Evolutionary conservation across 1,140 invertebrate genomes (phyloP).

Genomic region (Melipona quadrifasciata): DNA sequence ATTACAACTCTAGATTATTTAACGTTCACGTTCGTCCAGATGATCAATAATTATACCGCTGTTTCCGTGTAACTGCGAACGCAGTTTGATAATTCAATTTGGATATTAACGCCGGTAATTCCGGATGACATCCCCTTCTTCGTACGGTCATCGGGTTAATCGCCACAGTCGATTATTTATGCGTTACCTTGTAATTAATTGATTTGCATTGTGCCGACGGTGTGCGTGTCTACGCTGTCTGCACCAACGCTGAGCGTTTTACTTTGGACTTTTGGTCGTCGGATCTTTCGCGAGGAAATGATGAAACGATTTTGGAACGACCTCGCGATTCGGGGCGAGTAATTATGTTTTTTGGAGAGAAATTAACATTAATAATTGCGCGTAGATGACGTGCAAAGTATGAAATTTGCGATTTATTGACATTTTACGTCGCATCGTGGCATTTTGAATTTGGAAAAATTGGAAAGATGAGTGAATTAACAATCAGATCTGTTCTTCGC

Average conservation of each 20-base stretch:
- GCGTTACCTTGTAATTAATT: not conserved
- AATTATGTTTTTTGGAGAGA: too few species aligned
- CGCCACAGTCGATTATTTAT: not conserved
- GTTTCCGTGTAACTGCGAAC: not conserved
- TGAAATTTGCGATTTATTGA: not conserved
- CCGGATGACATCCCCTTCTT: not conserved
- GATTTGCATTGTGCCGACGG: not conserved
- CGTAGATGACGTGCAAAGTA: not conserved
- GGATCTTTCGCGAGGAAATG: not conserved
- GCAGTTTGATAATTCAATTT: constrained; percentile 1
- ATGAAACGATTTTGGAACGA: not conserved
- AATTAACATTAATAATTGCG: not conserved
- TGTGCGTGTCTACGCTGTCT: not conserved
- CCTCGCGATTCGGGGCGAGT: too few species aligned
- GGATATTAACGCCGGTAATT: not conserved
- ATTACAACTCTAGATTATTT: not conserved
- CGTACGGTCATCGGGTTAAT: not conserved
- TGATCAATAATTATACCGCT: not conserved
- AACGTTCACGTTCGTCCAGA: not conserved
- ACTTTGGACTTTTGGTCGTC: too few species aligned
- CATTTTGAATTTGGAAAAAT: too few species aligned
- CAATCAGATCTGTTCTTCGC: too few species aligned
- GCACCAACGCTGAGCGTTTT: too few species aligned
- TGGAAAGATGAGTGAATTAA: too few species aligned
- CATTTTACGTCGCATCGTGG: too few species aligned